Percentiles rank a stretch among this genome's conserved stretches.
These are phyloP conservation scores for Eurystomus glaucurus DNA, from an alignment of 2,797 vertebrate species.

Conservation along the genomic window DNA sequence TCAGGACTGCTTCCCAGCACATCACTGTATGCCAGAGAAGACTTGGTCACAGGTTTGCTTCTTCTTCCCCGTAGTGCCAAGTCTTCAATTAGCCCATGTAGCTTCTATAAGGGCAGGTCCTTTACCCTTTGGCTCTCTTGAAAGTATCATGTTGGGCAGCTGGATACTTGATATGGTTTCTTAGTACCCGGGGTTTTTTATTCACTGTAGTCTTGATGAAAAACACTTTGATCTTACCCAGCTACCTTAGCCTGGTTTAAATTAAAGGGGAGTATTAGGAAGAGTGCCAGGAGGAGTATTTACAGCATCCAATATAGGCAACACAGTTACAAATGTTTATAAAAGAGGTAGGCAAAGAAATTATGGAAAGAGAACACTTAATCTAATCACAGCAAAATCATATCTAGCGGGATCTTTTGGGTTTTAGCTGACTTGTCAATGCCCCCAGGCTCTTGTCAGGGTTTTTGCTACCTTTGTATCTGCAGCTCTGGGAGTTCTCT, in stretches of 20 bases:
- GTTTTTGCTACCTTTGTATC: background rate
- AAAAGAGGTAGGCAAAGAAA: constrained; percentile 16
- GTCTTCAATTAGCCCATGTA: background rate
- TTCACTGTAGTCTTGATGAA: background rate
- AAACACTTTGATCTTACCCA: constrained; percentile 19
- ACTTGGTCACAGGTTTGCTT: background rate
- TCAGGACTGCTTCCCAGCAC: background rate
- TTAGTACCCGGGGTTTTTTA: background rate
- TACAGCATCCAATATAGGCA: constrained; percentile 26
- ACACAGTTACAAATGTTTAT: constrained; percentile 53
- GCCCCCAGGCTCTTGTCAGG: background rate
- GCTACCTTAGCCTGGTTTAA: constrained; percentile 47
- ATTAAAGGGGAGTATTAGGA: constrained; percentile 38
- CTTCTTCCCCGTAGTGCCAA: background rate
- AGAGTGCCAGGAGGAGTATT: constrained; percentile 35
- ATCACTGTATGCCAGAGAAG: background rate
- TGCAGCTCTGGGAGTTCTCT: background rate
- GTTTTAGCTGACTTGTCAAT: background rate
- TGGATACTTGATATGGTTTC: background rate
- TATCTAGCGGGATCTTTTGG: constrained; percentile 6
- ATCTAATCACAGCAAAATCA: constrained; percentile 48
- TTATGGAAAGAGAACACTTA: constrained; percentile 55
- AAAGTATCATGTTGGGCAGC: background rate
- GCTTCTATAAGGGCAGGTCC: background rate
- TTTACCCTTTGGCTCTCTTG: background rate